phyloP scores from a whole-genome alignment of 2,888 invertebrate genomes.

The Invenusta paracnida region DNA sequence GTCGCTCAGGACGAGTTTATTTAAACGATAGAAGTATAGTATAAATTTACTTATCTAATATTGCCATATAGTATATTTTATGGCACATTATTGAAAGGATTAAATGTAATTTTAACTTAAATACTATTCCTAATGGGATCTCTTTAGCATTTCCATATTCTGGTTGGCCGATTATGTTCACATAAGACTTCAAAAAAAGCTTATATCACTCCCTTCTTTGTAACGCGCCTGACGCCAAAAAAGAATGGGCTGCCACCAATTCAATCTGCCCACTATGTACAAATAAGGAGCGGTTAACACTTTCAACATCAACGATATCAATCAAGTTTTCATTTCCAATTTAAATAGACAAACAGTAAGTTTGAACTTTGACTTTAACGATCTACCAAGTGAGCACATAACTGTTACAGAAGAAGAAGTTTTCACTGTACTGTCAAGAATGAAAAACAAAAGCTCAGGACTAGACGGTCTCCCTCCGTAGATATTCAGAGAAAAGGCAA shows the following conservation, averaged over 20 bases:
- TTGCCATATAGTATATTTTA: too few relatives aligned
- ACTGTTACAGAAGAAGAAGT: not conserved
- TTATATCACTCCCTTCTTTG: too few relatives aligned
- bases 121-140: too few relatives aligned
- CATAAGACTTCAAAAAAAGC: too few relatives aligned
- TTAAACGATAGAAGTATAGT: too few relatives aligned
- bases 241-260: not conserved
- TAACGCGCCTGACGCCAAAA: not conserved
- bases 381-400: not conserved
- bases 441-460: not conserved
- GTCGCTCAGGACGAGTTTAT: too few relatives aligned
- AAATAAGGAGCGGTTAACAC: not conserved
- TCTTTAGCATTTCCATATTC: too few relatives aligned
- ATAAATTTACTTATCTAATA: too few relatives aligned
- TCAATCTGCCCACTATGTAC: not conserved
- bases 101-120: too few relatives aligned
- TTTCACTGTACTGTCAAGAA: not conserved
- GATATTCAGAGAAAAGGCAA: not conserved
- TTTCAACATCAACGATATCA: not conserved
- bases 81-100: too few relatives aligned
- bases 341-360: not conserved
- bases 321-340: not conserved
- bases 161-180: too few relatives aligned
- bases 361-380: not conserved
- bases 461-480: not conserved